Evolutionary conservation across 2,888 invertebrate genomes (phyloP).

Genomic region (Pristionchus fissidentatus): DNA sequence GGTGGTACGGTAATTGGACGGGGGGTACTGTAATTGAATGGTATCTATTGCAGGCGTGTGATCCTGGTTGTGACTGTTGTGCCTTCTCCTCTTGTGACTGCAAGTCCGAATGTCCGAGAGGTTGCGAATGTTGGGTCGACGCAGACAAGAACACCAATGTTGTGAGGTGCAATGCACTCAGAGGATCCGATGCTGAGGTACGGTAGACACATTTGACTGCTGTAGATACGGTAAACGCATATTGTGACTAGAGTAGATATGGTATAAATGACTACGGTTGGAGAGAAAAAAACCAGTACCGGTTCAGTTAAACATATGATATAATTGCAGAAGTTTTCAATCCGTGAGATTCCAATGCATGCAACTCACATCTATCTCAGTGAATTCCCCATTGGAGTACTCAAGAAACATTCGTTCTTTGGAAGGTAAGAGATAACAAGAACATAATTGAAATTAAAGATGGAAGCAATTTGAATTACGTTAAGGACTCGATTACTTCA

Average conservation of each 20-base stretch:
- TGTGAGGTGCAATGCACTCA: conserved; percentile 61
- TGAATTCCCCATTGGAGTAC: conserved; percentile 85
- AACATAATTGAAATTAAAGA: not conserved
- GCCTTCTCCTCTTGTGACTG: conserved; percentile 93
- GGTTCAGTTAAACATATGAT: too few relatives aligned
- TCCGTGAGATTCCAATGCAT: conserved; percentile 90
- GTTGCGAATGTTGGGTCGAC: conserved; percentile 91
- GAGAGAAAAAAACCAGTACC: too few relatives aligned
- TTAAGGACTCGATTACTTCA: conserved; percentile 52
- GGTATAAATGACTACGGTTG: too few relatives aligned
- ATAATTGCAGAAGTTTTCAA: conserved; percentile 79
- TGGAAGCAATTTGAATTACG: not conserved
- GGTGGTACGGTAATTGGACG: too few relatives aligned
- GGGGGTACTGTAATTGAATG: too few relatives aligned
- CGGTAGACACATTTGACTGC: too few relatives aligned
- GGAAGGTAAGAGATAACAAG: conserved; percentile 75
- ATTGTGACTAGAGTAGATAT: not conserved
- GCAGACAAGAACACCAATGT: conserved; percentile 84
- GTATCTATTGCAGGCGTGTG: conserved; percentile 83
- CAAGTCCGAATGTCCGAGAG: conserved; percentile 90
- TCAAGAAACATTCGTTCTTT: conserved; percentile 88
- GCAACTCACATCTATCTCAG: conserved; percentile 90
- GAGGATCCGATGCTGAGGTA: conserved; percentile 45
- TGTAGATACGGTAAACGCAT: too few relatives aligned
- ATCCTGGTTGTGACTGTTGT: conserved; percentile 89